phyloP scores from a whole-genome alignment of 2,888 invertebrate genomes.

The Ganaspis brasiliensis region DNA sequence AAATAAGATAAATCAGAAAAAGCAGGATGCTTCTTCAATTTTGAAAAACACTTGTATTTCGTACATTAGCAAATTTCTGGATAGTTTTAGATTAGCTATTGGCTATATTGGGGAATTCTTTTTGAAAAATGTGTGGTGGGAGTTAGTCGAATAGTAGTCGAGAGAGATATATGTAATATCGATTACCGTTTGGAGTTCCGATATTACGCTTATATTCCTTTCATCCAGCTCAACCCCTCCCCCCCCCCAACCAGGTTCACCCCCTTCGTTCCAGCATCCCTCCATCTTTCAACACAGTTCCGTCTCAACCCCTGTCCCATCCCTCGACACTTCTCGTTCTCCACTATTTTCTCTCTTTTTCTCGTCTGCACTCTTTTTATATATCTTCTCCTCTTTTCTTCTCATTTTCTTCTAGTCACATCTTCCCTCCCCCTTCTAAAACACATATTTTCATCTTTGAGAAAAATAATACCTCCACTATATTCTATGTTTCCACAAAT shows the following conservation, averaged over 20 bases:
- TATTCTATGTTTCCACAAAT: conserved; percentile 26
- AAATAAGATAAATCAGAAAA: too few species aligned
- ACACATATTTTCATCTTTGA: conserved; percentile 38
- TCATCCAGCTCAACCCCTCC: conserved; percentile 55
- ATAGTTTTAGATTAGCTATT: conserved; percentile 43
- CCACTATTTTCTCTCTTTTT: conserved; percentile 31
- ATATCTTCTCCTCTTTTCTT: not conserved
- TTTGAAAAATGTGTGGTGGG: conserved; percentile 64
- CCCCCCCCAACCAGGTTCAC: conserved; percentile 40
- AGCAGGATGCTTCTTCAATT: too few species aligned
- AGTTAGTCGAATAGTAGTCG: conserved; percentile 71
- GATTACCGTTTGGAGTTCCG: conserved; percentile 76
- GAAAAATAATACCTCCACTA: conserved; percentile 34
- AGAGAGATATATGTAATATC: conserved; percentile 74
- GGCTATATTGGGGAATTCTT: conserved; percentile 69
- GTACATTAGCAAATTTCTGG: not conserved
- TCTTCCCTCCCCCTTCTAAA: conserved; percentile 13
- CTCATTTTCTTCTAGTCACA: conserved; percentile 6
- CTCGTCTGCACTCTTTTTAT: conserved; percentile 32
- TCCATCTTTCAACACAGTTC: conserved; percentile 48
- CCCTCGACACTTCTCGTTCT: conserved; percentile 26
- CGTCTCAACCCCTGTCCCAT: conserved; percentile 23
- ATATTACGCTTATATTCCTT: conserved; percentile 73
- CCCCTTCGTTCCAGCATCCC: conserved; percentile 48
- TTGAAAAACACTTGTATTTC: too few species aligned